phyloP scores from a whole-genome alignment of 2,888 invertebrate species.

The Rhabditoides inermis region DNA sequence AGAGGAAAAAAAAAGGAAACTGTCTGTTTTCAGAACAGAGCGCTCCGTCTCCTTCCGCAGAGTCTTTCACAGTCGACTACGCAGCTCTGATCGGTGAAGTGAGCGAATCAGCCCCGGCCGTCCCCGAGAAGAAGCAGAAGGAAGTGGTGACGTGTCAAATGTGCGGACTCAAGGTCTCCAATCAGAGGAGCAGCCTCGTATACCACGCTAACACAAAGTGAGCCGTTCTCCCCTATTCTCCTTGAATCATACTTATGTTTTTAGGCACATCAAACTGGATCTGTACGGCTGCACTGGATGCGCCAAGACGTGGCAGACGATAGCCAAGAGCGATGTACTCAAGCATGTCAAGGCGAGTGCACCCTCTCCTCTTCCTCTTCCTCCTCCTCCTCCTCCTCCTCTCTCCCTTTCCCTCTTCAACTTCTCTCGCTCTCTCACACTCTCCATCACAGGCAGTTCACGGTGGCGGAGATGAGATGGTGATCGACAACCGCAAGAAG shows the following conservation, averaged over 20 bases:
- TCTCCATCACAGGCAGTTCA: conserved; percentile 13
- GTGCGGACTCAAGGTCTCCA: conserved; percentile 19
- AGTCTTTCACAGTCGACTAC: too few species aligned
- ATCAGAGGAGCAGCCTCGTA: conserved; percentile 22
- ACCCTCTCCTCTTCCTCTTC: not conserved
- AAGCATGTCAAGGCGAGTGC: conserved; percentile 22
- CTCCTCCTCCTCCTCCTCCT: too few species aligned
- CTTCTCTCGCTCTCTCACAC: not conserved
- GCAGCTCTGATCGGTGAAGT: too few species aligned
- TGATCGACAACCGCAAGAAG: conserved; percentile 21
- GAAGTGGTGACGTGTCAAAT: conserved; percentile 15
- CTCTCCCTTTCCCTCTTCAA: not conserved
- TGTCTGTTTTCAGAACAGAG: too few species aligned
- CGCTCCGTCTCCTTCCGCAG: too few species aligned
- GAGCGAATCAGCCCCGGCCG: too few species aligned
- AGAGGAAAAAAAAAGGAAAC: too few species aligned
- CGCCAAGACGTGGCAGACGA: conserved; percentile 28
- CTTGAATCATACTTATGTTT: not conserved
- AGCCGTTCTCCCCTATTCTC: not conserved
- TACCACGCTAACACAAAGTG: conserved; percentile 28
- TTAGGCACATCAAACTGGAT: conserved; percentile 20
- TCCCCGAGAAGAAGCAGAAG: conserved; percentile 1
- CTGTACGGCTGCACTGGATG: conserved; percentile 25
- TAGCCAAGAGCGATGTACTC: conserved; percentile 29
- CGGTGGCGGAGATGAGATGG: conserved; percentile 8